Conservation (phyloP, 1,140 invertebrate species). For the Drosophila rhopaloa region DNA sequence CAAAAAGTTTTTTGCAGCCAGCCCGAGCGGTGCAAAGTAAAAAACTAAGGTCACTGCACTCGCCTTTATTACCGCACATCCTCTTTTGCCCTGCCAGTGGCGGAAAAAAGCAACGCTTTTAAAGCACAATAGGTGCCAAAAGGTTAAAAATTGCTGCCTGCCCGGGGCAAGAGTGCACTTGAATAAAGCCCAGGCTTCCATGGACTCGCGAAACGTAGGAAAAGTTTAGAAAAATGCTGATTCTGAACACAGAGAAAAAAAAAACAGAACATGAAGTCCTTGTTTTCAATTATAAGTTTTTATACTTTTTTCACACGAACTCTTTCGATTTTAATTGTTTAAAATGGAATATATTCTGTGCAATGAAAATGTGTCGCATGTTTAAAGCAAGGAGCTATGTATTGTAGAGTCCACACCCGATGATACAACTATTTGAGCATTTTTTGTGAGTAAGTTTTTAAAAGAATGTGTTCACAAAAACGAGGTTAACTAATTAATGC, state of each 20-base stretch:
- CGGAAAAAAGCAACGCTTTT: constrained; percentile 36
- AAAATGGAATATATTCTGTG: no score
- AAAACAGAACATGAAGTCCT: no score
- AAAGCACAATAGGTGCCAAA: constrained; percentile 72
- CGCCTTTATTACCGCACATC: constrained; percentile 50
- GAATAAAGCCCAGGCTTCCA: constrained; percentile 25
- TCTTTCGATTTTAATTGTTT: no score
- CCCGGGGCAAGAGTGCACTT: constrained; percentile 55
- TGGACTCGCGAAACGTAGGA: constrained; percentile 43
- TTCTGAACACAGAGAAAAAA: constrained; percentile 7
- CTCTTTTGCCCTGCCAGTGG: constrained; percentile 1
- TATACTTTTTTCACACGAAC: no score
- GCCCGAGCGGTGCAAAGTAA: constrained; percentile 32
- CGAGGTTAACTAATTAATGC: background rate
- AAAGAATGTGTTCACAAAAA: no score
- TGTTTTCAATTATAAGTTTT: background rate
- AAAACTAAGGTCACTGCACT: constrained; percentile 77
- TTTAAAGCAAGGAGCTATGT: no score
- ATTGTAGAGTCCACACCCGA: no score
- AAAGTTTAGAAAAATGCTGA: constrained; percentile 51
- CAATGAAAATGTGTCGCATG: no score
- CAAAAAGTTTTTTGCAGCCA: constrained; percentile 71
- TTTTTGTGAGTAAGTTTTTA: no score
- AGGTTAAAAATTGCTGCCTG: constrained; percentile 64
- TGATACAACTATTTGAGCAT: no score